Evolutionary conservation across 2,797 vertebrate genomes (phyloP).

Genomic region (Urosaurus nigricauda): DNA sequence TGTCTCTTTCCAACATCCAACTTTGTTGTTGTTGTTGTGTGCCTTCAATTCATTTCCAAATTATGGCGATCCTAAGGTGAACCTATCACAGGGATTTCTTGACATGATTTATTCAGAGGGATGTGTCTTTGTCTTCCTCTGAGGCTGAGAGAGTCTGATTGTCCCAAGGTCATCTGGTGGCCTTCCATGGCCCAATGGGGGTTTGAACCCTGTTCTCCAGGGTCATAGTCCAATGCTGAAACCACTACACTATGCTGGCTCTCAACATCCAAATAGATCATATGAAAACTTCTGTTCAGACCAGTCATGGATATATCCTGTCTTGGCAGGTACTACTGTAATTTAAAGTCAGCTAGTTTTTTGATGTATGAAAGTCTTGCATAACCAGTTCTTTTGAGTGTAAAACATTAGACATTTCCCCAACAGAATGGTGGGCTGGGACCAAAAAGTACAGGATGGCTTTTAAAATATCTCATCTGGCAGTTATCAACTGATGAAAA

Average conservation of each 20-base stretch:
- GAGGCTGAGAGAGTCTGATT: too few species aligned
- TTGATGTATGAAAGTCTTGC: slow-evolving; percentile 10
- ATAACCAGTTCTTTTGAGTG: slow-evolving; percentile 12
- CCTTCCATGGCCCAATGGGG: too few species aligned
- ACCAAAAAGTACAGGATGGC: neutral
- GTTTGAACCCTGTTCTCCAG: too few species aligned
- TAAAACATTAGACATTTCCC: neutral
- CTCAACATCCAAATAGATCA: neutral
- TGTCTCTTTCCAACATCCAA: too few species aligned
- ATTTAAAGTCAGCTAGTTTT: neutral
- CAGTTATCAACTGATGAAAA: neutral
- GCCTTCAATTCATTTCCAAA: too few species aligned
- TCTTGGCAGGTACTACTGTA: neutral
- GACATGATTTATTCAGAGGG: too few species aligned
- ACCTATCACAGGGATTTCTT: too few species aligned
- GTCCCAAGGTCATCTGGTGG: too few species aligned
- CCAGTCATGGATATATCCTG: neutral
- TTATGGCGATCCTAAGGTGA: too few species aligned
- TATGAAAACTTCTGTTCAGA: slow-evolving; percentile 13
- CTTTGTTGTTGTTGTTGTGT: too few species aligned
- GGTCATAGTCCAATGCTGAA: too few species aligned
- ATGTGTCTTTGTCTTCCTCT: too few species aligned
- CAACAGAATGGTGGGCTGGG: neutral
- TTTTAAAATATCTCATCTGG: neutral
- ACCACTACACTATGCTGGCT: neutral